phyloP scores from a whole-genome alignment of 2,113 vertebrate species.

The Corapipo altera region DNA sequence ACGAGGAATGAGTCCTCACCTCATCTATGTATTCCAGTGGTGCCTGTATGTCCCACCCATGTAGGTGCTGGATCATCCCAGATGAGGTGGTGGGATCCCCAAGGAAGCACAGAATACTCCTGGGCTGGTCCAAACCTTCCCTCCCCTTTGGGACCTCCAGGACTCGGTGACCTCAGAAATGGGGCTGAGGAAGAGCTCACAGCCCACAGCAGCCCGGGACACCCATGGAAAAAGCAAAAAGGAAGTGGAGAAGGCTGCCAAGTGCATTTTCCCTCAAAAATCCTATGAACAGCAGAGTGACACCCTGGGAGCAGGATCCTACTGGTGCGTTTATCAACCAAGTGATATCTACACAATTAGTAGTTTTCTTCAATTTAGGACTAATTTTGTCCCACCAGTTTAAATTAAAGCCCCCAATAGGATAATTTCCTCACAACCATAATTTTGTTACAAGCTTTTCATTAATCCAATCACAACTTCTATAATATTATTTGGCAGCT shows the following conservation, averaged over 20 bases:
- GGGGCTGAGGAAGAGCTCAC: neutral
- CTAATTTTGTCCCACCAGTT: constrained; percentile 65
- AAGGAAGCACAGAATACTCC: neutral
- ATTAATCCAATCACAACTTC: constrained; percentile 73
- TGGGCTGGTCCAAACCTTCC: neutral
- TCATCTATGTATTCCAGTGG: fast-evolving
- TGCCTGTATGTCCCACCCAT: neutral
- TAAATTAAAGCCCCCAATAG: constrained; percentile 63
- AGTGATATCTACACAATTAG: constrained; percentile 44
- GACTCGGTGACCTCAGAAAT: neutral
- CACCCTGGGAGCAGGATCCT: neutral
- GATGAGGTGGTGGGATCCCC: neutral
- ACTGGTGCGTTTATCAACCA: constrained; percentile 34
- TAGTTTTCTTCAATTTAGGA: constrained; percentile 64
- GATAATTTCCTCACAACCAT: constrained; percentile 60
- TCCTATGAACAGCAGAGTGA: neutral
- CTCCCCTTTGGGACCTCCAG: neutral
- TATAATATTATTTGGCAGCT: constrained; percentile 67
- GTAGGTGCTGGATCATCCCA: neutral
- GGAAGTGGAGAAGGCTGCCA: neutral
- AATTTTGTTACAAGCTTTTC: constrained; percentile 75
- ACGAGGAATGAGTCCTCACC: neutral
- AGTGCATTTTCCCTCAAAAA: neutral
- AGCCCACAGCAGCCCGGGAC: neutral
- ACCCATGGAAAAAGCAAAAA: neutral